These are phyloP conservation scores for Panthera uncia DNA, from an alignment of 2,113 vertebrate genomes.

Conservation along the genomic window DNA sequence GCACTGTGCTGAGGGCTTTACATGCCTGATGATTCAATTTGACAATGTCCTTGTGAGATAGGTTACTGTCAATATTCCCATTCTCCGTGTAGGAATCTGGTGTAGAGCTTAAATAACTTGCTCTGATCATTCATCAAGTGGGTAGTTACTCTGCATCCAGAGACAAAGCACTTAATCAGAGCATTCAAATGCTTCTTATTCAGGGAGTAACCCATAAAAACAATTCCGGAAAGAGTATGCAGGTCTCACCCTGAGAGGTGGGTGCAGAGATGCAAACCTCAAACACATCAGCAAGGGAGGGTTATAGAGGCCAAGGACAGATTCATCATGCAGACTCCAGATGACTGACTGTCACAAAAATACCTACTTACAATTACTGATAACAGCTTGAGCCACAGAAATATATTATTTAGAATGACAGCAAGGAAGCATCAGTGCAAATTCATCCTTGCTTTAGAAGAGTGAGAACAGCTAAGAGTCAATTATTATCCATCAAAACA, in stretches of 20 bases:
- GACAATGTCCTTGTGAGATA: background rate
- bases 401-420: constrained; percentile 82
- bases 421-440: constrained; percentile 81
- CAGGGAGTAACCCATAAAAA: background rate
- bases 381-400: constrained; percentile 60
- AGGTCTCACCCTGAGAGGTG: background rate
- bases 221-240: background rate
- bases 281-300: background rate
- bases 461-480: constrained; percentile 82
- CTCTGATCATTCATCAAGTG: background rate
- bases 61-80: background rate
- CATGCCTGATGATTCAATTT: background rate
- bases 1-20: background rate
- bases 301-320: background rate
- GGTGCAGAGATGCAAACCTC: background rate
- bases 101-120: background rate
- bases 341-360: constrained; percentile 55
- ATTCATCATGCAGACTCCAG: constrained; percentile 7
- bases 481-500: constrained; percentile 89
- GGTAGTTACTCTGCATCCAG: background rate
- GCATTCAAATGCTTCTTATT: background rate
- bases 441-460: constrained; percentile 82
- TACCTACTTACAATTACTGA: constrained; percentile 65
- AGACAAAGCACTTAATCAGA: background rate
- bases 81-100: background rate